These are phyloP conservation scores for Belonocnema kinseyi DNA, from an alignment of 1,140 invertebrate species.

Conservation along the genomic window DNA sequence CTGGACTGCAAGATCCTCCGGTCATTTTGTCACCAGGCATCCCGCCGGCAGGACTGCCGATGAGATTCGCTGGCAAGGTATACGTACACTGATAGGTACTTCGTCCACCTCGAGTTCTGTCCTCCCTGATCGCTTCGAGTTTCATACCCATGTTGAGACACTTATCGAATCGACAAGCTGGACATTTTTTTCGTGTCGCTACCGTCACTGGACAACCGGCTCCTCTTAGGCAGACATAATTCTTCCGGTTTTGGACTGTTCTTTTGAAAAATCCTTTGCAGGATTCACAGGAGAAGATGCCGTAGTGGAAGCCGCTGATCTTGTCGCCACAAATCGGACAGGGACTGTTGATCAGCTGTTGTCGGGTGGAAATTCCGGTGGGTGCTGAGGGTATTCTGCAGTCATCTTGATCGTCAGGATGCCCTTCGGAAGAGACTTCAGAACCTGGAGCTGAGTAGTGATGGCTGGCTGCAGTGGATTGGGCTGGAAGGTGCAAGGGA, in stretches of 20 bases:
- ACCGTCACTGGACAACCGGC: constrained; percentile 94
- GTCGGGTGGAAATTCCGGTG: constrained; percentile 87
- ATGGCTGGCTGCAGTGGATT: constrained; percentile 54
- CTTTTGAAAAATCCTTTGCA: constrained; percentile 99
- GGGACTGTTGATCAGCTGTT: constrained; percentile 88
- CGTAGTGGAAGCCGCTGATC: constrained; percentile 96
- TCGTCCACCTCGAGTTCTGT: constrained; percentile 94
- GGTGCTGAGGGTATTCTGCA: constrained; percentile 77
- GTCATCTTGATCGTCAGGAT: constrained; percentile 71
- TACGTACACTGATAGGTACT: constrained; percentile 97
- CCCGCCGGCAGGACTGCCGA: constrained; percentile 73
- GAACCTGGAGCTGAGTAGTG: constrained; percentile 59
- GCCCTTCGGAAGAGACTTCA: constrained; percentile 62
- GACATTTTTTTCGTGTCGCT: constrained; percentile 96
- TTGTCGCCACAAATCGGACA: constrained; percentile 97
- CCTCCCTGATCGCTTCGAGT: constrained; percentile 96
- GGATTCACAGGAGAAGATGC: constrained; percentile 97
- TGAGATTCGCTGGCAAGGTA: constrained; percentile 83
- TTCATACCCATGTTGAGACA: constrained; percentile 98
- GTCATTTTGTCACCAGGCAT: constrained; percentile 65
- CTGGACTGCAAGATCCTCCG: constrained; percentile 68
- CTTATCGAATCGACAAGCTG: constrained; percentile 97
- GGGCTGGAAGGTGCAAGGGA: constrained; percentile 73
- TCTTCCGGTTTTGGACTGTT: constrained; percentile 98
- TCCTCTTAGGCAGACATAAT: constrained; percentile 94